These are phyloP conservation scores for Rhabdophis nuchalis DNA, from an alignment of 2,797 vertebrate species.

Conservation along the genomic window DNA sequence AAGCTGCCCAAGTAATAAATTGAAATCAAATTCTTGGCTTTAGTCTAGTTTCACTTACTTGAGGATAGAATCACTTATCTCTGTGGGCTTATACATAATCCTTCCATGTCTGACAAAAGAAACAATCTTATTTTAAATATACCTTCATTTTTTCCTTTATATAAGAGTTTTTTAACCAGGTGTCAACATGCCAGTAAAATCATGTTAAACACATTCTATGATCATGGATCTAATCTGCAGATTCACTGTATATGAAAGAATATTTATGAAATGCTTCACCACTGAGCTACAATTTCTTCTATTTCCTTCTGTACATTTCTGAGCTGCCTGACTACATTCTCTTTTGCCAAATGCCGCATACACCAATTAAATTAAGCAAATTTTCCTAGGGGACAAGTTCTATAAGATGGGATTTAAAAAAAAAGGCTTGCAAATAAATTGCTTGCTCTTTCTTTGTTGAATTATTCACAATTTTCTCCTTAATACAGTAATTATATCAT, in stretches of 20 bases:
- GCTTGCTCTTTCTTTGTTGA: conserved; percentile 14
- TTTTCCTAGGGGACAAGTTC: neutral
- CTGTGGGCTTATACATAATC: neutral
- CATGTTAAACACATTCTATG: neutral
- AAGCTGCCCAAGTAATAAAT: neutral
- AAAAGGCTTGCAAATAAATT: conserved; percentile 20
- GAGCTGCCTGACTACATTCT: neutral
- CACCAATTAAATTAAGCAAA: conserved; percentile 13
- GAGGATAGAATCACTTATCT: neutral
- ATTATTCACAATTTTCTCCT: conserved; percentile 30
- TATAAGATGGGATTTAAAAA: conserved; percentile 1
- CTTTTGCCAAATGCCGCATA: conserved; percentile 6
- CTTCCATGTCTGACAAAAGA: neutral
- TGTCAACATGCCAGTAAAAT: neutral
- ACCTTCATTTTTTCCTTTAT: accelerated
- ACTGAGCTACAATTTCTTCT: neutral
- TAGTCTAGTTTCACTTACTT: neutral
- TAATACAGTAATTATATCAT: conserved; percentile 26
- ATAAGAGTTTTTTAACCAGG: neutral
- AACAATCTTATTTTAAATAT: neutral
- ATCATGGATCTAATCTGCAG: neutral
- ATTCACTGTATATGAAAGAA: neutral
- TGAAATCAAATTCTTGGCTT: neutral
- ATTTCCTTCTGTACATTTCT: neutral
- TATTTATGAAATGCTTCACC: neutral